Base-by-base conservation (phyloP, 2,888 invertebrate species). In the Athalia rosae region DNA sequence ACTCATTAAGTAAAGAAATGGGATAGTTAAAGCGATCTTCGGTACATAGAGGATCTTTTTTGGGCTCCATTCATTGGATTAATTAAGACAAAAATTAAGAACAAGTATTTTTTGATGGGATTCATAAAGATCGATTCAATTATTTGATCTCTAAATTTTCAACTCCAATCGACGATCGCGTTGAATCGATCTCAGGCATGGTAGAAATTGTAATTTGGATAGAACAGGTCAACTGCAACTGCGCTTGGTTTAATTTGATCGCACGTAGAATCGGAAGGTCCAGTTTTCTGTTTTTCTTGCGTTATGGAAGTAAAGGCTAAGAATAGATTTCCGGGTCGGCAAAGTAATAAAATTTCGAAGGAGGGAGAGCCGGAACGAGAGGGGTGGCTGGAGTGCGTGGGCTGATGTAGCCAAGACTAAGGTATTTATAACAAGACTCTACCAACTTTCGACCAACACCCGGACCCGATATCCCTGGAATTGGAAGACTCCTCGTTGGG, bases 391-490 rank as follows among this genome's bases (percentile, higher is more conserved):
- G 74, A 74, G 74, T 74, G 74, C 62, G 74, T 74, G 62, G 74
- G 74, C 15, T 74, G 47, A 61, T 74, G 74, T 62, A 74, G 74
- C 62, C 62, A 62, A 77, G 77, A 13, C 63, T 59, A 59, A 77
- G n/a, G 77, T 77, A 77, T 77, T 77, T 77, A 67, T 77, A 67
- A 77, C 77, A 61, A 64, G 64, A 64, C 64, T 76, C 11, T 45
- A 76, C 56, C 71, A 71, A 71, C 58, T 58, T 71, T 71, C 71
- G 58, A 71, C 71, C 58, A 71, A 45, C 71, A 53, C 45, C 71
- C 58, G 45, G 71, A 71, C 71, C 28, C 58, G 71, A 71, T 71
- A n/a, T 13, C 56, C 71, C 71, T 71, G 71, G 71, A 71, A 71
- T 71, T 56, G 58, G 50, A 58, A 71, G 58, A n/a, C 71, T 64